Evolutionary conservation across 2,797 vertebrate species (phyloP).

Genomic region (Falco concolor): DNA sequence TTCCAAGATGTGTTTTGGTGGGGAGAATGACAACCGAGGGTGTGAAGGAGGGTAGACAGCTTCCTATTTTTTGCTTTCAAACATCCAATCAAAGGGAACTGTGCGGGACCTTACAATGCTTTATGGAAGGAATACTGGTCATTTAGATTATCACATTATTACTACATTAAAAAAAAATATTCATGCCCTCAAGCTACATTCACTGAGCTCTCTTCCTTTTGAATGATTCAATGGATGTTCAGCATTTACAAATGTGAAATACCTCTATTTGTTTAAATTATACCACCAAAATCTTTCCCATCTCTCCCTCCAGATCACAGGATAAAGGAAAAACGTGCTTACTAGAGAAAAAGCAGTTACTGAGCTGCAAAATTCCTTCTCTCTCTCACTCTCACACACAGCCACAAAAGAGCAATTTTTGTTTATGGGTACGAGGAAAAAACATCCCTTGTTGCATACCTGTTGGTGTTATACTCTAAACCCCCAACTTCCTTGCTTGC

Average conservation of each 20-base stretch:
- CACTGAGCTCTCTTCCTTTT: background rate
- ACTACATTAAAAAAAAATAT: background rate
- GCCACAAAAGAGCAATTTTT: background rate
- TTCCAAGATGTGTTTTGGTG: background rate
- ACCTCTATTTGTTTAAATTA: background rate
- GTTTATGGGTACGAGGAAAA: background rate
- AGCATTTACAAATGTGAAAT: background rate
- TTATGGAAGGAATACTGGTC: background rate
- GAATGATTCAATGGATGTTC: conserved; percentile 1
- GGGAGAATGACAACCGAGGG: background rate
- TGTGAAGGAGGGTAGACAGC: background rate
- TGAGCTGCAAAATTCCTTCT: background rate
- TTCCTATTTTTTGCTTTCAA: background rate
- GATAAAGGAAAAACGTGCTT: background rate
- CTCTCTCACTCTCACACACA: background rate
- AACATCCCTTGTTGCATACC: conserved; percentile 73
- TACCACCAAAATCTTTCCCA: background rate
- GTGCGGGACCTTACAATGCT: background rate
- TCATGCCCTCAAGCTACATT: background rate
- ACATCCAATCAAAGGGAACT: background rate
- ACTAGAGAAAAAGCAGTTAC: background rate
- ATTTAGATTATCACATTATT: background rate
- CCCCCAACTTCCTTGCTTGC: conserved; percentile 98
- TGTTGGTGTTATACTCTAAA: conserved; percentile 94
- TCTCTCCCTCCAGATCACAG: background rate